Evolutionary conservation across 1,140 invertebrate genomes (phyloP).

Genomic region (Oppia nitens): DNA sequence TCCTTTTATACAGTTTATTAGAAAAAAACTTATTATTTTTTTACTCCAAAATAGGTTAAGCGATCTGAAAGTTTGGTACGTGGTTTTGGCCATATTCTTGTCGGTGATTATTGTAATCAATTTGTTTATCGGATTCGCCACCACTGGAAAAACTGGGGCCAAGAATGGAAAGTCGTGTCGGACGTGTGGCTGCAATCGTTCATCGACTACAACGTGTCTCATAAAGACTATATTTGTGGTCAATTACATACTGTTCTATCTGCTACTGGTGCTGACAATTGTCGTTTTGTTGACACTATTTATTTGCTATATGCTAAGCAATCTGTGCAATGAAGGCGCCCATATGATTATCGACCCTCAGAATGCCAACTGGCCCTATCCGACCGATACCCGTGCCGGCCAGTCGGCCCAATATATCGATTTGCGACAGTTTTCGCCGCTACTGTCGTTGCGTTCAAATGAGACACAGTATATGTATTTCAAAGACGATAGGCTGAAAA

Average conservation of each 20-base stretch:
- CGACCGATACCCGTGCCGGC: not conserved
- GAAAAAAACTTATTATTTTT: not conserved
- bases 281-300: conserved; percentile 9
- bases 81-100: conserved; percentile 1
- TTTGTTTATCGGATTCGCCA: conserved; percentile 13
- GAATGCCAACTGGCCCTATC: not conserved
- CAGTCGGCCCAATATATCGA: conserved; percentile 13
- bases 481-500: conserved; percentile 15
- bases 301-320: conserved; percentile 12
- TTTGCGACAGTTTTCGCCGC: conserved; percentile 14
- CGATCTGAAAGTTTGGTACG: conserved; percentile 13
- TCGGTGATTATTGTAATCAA: conserved; percentile 11
- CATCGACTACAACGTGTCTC: conserved; percentile 6
- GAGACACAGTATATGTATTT: conserved; percentile 17
- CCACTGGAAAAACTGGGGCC: conserved; percentile 4
- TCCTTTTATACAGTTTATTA: not conserved
- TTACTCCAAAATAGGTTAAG: conserved; percentile 1
- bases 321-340: conserved; percentile 10
- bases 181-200: not conserved
- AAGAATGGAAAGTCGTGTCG: not conserved
- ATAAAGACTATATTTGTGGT: conserved; percentile 7
- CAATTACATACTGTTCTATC: conserved; percentile 15
- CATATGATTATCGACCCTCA: not conserved
- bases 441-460: conserved; percentile 10
- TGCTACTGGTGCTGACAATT: conserved; percentile 4